Percentiles rank a stretch among this genome's conserved stretches.
These are phyloP conservation scores for Porites divaricata DNA, from an alignment of 92 coral and sea anemone species.

Conservation along the genomic window DNA sequence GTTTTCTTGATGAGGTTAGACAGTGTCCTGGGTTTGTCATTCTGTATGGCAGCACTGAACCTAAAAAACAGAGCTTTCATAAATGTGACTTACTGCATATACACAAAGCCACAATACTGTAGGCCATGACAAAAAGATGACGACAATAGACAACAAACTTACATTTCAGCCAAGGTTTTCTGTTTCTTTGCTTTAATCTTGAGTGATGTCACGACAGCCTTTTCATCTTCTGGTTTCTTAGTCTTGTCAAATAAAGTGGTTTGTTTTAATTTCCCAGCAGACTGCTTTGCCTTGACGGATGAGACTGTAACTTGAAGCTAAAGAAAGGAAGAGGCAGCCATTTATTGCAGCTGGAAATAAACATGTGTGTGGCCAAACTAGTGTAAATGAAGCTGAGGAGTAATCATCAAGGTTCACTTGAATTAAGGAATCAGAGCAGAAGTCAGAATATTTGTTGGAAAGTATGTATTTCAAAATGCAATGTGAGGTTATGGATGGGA, in stretches of 20 bases:
- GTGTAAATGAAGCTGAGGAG: no score
- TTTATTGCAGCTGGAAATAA: no score
- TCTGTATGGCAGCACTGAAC: constrained; percentile 61
- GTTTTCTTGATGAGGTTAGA: constrained; percentile 50
- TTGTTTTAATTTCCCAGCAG: constrained; percentile 37
- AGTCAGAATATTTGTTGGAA: no score
- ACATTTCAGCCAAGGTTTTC: constrained; percentile 87
- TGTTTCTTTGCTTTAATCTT: constrained; percentile 66
- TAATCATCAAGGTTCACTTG: no score
- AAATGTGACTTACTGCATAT: background rate
- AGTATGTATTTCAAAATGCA: no score
- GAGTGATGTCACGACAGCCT: constrained; percentile 2
- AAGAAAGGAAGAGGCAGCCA: background rate
- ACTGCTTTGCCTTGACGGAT: background rate
- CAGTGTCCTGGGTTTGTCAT: constrained; percentile 46
- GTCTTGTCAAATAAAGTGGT: constrained; percentile 38
- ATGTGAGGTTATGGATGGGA: no score
- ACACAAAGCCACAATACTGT: no score
- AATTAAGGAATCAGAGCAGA: no score
- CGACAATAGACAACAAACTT: background rate
- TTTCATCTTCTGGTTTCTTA: constrained; percentile 21
- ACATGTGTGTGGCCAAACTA: background rate
- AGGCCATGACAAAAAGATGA: background rate
- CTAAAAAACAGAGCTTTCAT: constrained; percentile 4
- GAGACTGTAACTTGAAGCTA: background rate